Evolutionary conservation across 2,888 invertebrate genomes (phyloP).

Genomic region (Macaria notata): DNA sequence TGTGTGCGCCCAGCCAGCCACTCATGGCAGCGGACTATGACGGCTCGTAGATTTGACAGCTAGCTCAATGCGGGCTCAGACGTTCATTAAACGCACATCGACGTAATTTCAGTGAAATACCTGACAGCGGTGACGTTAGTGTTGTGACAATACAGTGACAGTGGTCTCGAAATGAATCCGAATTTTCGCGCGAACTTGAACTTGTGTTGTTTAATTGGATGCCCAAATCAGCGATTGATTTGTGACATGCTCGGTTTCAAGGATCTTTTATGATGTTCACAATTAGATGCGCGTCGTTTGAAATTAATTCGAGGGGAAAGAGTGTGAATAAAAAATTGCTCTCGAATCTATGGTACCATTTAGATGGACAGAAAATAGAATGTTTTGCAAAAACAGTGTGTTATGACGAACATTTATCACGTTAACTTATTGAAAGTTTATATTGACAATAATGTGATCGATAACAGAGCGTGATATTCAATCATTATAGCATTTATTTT

Average conservation of each 20-base stretch:
- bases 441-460: slow-evolving; percentile 32
- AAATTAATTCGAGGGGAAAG: slow-evolving; percentile 65
- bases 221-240: slow-evolving; percentile 62
- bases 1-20: slow-evolving; percentile 72
- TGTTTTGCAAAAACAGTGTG: slow-evolving; percentile 11
- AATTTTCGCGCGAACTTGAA: slow-evolving; percentile 72
- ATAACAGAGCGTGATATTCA: slow-evolving; percentile 26
- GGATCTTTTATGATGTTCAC: slow-evolving; percentile 71
- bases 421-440: slow-evolving; percentile 7
- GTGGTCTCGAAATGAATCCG: slow-evolving; percentile 43
- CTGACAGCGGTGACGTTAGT: slow-evolving; percentile 60
- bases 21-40: slow-evolving; percentile 82
- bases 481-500: slow-evolving; percentile 28
- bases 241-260: slow-evolving; percentile 66
- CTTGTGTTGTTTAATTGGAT: slow-evolving; percentile 48
- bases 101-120: slow-evolving; percentile 75
- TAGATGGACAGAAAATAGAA: slow-evolving; percentile 18
- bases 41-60: slow-evolving; percentile 84
- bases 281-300: slow-evolving; percentile 72
- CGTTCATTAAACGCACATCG: slow-evolving; percentile 78
- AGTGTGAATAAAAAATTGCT: slow-evolving; percentile 67
- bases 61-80: slow-evolving; percentile 83
- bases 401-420: slow-evolving; percentile 28
- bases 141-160: slow-evolving; percentile 45
- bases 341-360: slow-evolving; percentile 12